Evolutionary conservation across 2,113 vertebrate species (phyloP).

Genomic region (Poeciliopsis occidentalis): DNA sequence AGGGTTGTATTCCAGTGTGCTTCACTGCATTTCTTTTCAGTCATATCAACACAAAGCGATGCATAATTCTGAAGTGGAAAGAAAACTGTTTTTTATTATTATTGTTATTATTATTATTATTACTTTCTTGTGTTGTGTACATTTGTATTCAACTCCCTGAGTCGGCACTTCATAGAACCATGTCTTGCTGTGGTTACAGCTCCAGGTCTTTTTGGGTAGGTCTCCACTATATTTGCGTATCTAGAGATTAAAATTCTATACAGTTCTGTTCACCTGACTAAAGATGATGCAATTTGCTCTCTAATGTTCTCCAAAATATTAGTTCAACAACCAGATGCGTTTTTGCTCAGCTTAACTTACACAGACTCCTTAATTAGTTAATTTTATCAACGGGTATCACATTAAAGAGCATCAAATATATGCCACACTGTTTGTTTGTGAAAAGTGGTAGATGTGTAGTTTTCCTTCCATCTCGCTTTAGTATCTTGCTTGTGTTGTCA

Average conservation of each 20-base stretch:
- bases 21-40: background rate
- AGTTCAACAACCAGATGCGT: too few relatives aligned
- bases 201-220: background rate
- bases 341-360: too few relatives aligned
- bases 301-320: too few relatives aligned
- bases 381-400: too few relatives aligned
- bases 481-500: background rate
- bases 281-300: too few relatives aligned
- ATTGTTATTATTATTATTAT: too few relatives aligned
- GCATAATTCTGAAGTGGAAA: background rate
- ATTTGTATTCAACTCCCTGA: background rate
- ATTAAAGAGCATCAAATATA: too few relatives aligned
- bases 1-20: background rate
- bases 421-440: too few relatives aligned
- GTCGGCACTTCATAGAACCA: background rate
- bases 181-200: background rate
- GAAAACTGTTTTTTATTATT: background rate
- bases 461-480: background rate
- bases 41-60: background rate
- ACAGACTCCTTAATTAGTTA: too few relatives aligned
- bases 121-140: background rate
- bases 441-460: background rate
- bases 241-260: background rate
- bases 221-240: background rate
- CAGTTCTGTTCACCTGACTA: too few relatives aligned